phyloP scores from a whole-genome alignment of 2,888 invertebrate genomes.

The Dicycla oo region DNA sequence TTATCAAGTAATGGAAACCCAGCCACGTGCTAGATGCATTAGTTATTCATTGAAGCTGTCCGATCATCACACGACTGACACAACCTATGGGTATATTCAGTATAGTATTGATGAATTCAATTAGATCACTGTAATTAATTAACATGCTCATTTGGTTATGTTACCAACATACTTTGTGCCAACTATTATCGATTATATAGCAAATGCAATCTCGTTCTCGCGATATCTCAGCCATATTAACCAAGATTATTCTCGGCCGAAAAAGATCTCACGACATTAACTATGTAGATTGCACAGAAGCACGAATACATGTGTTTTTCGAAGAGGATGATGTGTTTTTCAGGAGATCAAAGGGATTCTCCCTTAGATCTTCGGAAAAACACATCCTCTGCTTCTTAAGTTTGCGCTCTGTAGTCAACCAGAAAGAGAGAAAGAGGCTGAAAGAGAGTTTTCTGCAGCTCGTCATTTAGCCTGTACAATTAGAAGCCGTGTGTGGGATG shows the following conservation, averaged over 20 bases:
- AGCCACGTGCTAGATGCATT: constrained; percentile 73
- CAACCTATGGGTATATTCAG: constrained; percentile 62
- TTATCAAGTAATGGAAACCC: constrained; percentile 75
- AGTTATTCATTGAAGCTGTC: constrained; percentile 78
- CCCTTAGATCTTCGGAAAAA: too few relatives aligned
- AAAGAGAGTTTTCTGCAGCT: not conserved
- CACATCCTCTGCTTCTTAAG: not conserved
- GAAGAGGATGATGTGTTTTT: too few relatives aligned
- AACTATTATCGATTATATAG: not conserved
- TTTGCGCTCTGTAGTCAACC: not conserved
- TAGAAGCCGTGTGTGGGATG: not conserved
- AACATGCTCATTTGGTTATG: not conserved
- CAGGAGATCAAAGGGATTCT: too few relatives aligned
- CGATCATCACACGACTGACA: constrained; percentile 68
- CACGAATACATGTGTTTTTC: not conserved
- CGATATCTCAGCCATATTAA: too few relatives aligned
- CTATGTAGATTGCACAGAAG: not conserved
- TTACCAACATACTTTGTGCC: not conserved
- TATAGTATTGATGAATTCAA: constrained; percentile 54
- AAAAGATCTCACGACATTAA: not conserved
- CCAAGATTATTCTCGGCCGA: too few relatives aligned
- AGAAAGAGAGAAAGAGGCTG: not conserved
- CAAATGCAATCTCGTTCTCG: too few relatives aligned
- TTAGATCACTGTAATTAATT: constrained; percentile 44
- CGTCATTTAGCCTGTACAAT: not conserved